phyloP scores from a whole-genome alignment of 1,140 invertebrate species.

The Drosophila pachea region DNA sequence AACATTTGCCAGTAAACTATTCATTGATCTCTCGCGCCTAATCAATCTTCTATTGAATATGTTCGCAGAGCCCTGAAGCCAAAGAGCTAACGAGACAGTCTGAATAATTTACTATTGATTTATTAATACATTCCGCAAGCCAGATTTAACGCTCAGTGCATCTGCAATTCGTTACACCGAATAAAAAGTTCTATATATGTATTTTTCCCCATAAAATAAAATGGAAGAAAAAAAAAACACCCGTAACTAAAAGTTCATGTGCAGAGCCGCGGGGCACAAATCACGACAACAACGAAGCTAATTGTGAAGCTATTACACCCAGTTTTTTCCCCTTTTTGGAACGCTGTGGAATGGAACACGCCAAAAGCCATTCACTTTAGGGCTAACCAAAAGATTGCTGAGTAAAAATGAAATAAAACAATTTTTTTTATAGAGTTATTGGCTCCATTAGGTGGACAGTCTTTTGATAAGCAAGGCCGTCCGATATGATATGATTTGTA shows the following conservation, averaged over 20 bases:
- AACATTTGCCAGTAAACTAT: too few relatives aligned
- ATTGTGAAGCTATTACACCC: conserved; percentile 23
- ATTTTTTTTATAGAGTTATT: neutral
- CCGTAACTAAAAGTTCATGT: conserved; percentile 65
- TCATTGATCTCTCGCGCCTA: too few relatives aligned
- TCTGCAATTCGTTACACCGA: conserved; percentile 10
- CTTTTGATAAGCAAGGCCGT: conserved; percentile 20
- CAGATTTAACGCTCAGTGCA: neutral
- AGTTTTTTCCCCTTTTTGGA: conserved; percentile 8
- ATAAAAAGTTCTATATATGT: conserved; percentile 10
- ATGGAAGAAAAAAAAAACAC: conserved; percentile 7
- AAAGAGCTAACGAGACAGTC: too few relatives aligned
- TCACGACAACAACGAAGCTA: conserved; percentile 26
- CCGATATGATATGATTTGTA: conserved; percentile 13
- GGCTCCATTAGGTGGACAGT: neutral
- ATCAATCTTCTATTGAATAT: too few relatives aligned
- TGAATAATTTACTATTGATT: neutral
- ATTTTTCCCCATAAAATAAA: conserved; percentile 33
- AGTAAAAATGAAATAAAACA: too few relatives aligned
- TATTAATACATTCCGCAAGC: neutral
- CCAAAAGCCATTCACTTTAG: neutral
- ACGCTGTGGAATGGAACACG: conserved; percentile 35
- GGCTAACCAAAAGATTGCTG: neutral
- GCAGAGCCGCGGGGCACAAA: conserved; percentile 41
- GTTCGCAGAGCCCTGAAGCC: too few relatives aligned